Evolutionary conservation across 2,888 invertebrate genomes (phyloP), one percentile per base, ranked within the genome.

Genomic region (Amaurobius ferox): DNA sequence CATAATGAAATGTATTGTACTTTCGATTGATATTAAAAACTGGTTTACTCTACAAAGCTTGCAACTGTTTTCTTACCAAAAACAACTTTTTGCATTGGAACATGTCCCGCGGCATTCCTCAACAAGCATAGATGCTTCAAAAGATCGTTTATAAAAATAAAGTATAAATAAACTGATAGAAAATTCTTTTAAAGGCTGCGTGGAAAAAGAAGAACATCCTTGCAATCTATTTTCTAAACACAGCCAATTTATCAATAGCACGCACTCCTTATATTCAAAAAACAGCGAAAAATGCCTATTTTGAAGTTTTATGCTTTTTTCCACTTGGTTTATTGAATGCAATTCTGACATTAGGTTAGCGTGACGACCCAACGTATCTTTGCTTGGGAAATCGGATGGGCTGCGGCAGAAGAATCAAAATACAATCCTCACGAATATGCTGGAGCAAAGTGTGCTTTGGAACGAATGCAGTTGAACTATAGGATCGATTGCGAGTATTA

Each of bases 191-290:
- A 11, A 16, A 44, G 2, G 2, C 13, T 16, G 16, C n/a, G 6
- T 9, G n/a, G 16, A 44, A 44, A 44, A 61, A 61, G n/a, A 0
- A 16, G 61, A n/a, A 28, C 9, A 28, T 28, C 26, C 28, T 11
- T 28, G 26, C 61, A 61, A 61, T 61, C 61, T 28, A 61, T 61
- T 61, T 28, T 23, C 61, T 26, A 26, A 1, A 28, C 61, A 16
- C 26, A 61, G 61, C 28, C 28, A 23, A 61, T 61, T 61, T 61
- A 61, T 61, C 61, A 61, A 61, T 61, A 61, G 61, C 61, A 28
- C 61, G 44, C 44, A 23, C 26, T 7, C 7, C 26, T 61, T 61
- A 11, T 28, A 23, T 9, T 6, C 26, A 48, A 48, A 26, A 61
- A 16, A 26, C 7, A 19, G n/a, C n/a, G 11, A 0, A 28, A 28